These are phyloP conservation scores for Pyrochroa serraticornis DNA, from an alignment of 2,888 invertebrate genomes.

Conservation along the genomic window DNA sequence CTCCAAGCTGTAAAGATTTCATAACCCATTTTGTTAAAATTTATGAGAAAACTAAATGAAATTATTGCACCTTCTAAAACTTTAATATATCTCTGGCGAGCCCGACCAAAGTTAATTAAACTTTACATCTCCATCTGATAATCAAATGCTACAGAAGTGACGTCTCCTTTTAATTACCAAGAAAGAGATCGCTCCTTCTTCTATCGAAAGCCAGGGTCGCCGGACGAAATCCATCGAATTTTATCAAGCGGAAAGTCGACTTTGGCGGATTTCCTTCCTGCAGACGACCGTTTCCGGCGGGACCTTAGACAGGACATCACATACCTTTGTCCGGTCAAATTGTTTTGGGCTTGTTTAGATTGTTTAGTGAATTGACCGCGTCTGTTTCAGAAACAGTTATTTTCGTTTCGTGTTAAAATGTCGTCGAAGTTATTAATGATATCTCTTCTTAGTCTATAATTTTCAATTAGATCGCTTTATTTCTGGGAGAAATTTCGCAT, in stretches of 20 bases:
- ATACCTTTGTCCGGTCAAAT: slow-evolving; percentile 3
- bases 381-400: not conserved
- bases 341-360: slow-evolving; percentile 2
- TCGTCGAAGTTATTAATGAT: no score
- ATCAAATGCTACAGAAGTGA: slow-evolving; percentile 32
- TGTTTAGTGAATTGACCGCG: not conserved
- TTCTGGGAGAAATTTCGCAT: no score
- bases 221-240: slow-evolving; percentile 14
- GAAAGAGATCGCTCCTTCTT: slow-evolving; percentile 9
- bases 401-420: no score
- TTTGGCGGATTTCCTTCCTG: slow-evolving; percentile 25
- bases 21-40: slow-evolving; percentile 14
- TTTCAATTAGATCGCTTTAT: no score
- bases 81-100: slow-evolving; percentile 34
- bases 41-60: slow-evolving; percentile 33
- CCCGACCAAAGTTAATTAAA: slow-evolving; percentile 41
- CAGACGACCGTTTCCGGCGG: slow-evolving; percentile 25
- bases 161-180: slow-evolving; percentile 24
- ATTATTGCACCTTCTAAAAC: slow-evolving; percentile 35
- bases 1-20: slow-evolving; percentile 13
- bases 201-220: slow-evolving; percentile 15
- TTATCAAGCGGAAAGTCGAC: slow-evolving; percentile 24
- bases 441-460: no score
- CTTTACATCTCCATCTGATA: slow-evolving; percentile 39
- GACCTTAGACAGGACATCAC: slow-evolving; percentile 3